These are phyloP conservation scores for Cariama cristata DNA, from an alignment of 2,113 vertebrate species.

Conservation along the genomic window DNA sequence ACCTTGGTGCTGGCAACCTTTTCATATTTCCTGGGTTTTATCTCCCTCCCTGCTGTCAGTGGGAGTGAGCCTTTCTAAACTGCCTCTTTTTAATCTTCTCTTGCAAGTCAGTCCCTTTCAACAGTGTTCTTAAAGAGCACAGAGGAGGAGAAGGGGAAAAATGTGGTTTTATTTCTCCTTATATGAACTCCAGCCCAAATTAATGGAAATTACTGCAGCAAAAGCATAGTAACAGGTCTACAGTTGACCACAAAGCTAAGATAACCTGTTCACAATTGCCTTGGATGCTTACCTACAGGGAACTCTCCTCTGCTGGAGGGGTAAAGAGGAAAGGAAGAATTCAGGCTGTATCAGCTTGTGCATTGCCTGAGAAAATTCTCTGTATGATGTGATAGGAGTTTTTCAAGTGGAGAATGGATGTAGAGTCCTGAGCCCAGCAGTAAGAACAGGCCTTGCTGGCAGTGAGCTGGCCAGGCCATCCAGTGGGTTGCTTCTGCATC, in stretches of 20 bases:
- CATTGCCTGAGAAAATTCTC: not conserved
- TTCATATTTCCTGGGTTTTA: not conserved
- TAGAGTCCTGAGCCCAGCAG: not conserved
- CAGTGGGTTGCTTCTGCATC: not conserved
- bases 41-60: not conserved
- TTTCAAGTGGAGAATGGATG: not conserved
- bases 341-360: not conserved
- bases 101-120: not conserved
- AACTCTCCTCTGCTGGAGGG: not conserved
- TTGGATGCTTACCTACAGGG: not conserved
- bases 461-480: not conserved
- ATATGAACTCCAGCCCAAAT: not conserved
- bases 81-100: not conserved
- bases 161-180: not conserved
- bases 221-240: not conserved
- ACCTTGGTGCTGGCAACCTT: not conserved
- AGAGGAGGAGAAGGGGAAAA: not conserved
- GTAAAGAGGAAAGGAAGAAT: not conserved
- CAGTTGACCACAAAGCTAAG: not conserved
- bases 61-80: not conserved
- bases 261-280: not conserved
- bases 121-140: not conserved
- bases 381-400: rapidly evolving
- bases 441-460: not conserved
- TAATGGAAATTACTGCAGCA: not conserved